Base-by-base conservation (phyloP, 2,113 vertebrate genomes). In the Gymnobelideus leadbeateri region DNA sequence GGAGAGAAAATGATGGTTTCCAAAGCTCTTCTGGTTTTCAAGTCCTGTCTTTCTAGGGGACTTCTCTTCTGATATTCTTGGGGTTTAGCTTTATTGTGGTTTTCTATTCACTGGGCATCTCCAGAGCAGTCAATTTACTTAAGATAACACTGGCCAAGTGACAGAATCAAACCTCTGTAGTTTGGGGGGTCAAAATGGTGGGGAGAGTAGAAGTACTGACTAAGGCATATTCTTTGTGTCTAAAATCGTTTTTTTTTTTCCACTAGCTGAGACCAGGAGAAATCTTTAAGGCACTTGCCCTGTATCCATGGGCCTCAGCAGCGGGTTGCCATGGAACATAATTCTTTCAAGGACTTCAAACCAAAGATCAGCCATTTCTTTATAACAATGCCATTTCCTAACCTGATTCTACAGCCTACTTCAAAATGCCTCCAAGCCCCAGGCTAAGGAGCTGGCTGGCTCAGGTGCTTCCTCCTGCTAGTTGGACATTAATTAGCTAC, bases 261-360 rank as follows among this genome's bases (percentile, higher is more conserved):
- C 61, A 95, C 91, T 94, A 95, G 93, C 26, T 96, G 54, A 0
- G 96, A 91, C 52, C 26, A 94, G 11, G 28, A 14, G 57, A 55
- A 5, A 9, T 57, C 43, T 90, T 91, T 57, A 47, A 16, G 21
- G n/a, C 9, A 89, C 51, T 94, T 91, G 8, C 89, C 55, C 50
- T 23, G 0, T 47, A 95, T 96, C 97, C 93, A 28, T 47, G 94
- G 90, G 51, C 92, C 55, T 84, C 47, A 1, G 94, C 54, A 95
- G 51, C 26, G 93, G 0, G 28, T 97, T 95, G 23, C 89, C 93
- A 95, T 96, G 93, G 26, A 77, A 89, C 9, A 90, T 91, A 94
- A 96, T 95, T 97, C 51, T 91, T 95, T 95, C 94, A 97, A 97
- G 77, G 91, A 97, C 95, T 94, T 9, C 92, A 97, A 96, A 68